Evolutionary conservation across 2,113 vertebrate genomes (phyloP).

Genomic region (Herpetotheres cachinnans): DNA sequence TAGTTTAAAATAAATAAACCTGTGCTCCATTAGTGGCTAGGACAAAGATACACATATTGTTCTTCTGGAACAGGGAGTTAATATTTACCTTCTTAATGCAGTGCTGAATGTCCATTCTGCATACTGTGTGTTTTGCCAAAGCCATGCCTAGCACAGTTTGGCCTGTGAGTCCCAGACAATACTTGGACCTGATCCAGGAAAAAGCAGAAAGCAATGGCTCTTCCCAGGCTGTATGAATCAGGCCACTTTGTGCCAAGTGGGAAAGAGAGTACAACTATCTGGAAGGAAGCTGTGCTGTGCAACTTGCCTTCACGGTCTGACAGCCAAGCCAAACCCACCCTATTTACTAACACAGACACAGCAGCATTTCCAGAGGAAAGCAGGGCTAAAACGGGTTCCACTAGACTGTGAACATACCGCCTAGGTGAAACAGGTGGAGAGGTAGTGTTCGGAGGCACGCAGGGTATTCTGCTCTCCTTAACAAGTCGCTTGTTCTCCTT

Average conservation of each 20-base stretch:
- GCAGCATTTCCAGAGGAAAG: neutral
- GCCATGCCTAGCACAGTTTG: neutral
- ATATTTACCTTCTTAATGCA: neutral
- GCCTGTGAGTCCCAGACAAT: neutral
- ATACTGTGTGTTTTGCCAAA: neutral
- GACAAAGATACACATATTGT: neutral
- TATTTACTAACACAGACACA: neutral
- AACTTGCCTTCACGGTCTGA: neutral
- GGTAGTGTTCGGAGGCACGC: conserved; percentile 44
- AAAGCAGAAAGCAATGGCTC: neutral
- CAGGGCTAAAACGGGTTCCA: neutral
- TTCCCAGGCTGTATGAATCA: neutral
- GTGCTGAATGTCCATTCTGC: neutral
- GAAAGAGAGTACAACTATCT: neutral
- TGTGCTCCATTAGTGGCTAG: neutral
- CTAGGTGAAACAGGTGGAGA: conserved; percentile 67
- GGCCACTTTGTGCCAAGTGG: neutral
- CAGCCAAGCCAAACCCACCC: neutral
- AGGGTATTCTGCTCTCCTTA: conserved; percentile 66
- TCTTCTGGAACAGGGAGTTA: neutral
- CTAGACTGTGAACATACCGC: conserved; percentile 54
- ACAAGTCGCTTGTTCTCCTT: conserved; percentile 73
- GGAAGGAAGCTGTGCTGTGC: neutral
- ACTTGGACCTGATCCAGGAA: neutral
- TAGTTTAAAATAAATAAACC: neutral